phyloP scores from a whole-genome alignment of 2,888 invertebrate species.

The Caenorhabditis sp. region DNA sequence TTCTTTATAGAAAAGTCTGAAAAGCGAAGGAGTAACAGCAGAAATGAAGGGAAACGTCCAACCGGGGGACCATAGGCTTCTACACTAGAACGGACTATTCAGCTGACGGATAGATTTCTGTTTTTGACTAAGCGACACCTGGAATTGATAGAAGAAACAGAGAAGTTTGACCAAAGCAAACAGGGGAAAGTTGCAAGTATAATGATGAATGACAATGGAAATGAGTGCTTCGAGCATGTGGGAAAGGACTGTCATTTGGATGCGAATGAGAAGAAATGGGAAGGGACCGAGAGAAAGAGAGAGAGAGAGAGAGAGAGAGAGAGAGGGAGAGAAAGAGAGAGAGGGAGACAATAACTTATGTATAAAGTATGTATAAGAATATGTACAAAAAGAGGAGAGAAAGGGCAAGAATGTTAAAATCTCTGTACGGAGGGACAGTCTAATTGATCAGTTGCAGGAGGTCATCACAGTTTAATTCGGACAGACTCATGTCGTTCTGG shows the following conservation, averaged over 20 bases:
- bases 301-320: not conserved
- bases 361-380: conserved; percentile 47
- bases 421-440: not conserved
- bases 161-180: conserved; percentile 22
- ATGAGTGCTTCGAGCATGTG: conserved; percentile 35
- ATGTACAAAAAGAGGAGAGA: conserved; percentile 23
- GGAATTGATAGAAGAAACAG: conserved; percentile 37
- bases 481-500: conserved; percentile 25
- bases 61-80: conserved; percentile 34
- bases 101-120: conserved; percentile 41
- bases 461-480: conserved; percentile 39
- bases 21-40: conserved; percentile 32
- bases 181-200: conserved; percentile 7
- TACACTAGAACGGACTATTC: conserved; percentile 41
- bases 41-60: conserved; percentile 27
- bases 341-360: conserved; percentile 42
- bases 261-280: conserved; percentile 33
- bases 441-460: conserved; percentile 11
- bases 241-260: conserved; percentile 27
- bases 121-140: conserved; percentile 43
- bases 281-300: too few relatives aligned
- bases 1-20: conserved; percentile 25
- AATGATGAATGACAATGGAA: conserved; percentile 9
- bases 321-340: too few relatives aligned
- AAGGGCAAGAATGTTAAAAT: conserved; percentile 23